phyloP scores from a whole-genome alignment of 2,888 invertebrate species.

The Nineta flava region DNA sequence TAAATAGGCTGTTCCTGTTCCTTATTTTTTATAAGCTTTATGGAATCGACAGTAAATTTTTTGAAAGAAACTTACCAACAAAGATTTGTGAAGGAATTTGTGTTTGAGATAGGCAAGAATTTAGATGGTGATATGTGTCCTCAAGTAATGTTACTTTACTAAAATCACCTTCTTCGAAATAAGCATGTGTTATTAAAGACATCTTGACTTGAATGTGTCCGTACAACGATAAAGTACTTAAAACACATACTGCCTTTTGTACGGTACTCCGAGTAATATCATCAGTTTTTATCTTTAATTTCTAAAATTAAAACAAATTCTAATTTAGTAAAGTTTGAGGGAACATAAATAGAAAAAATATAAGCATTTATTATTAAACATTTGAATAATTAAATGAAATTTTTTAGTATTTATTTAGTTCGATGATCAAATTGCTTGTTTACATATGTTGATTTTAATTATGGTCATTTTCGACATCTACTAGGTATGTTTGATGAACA shows the following conservation, averaged over 20 bases:
- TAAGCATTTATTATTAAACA: slow-evolving; percentile 1
- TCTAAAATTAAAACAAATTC: slow-evolving; percentile 33
- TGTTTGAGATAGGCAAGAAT: slow-evolving; percentile 56
- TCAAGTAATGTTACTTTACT: slow-evolving; percentile 73
- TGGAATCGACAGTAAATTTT: too few relatives aligned
- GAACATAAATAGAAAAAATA: background rate
- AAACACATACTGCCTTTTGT: slow-evolving; percentile 94
- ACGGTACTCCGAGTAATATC: slow-evolving; percentile 96
- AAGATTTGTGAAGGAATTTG: slow-evolving; percentile 46
- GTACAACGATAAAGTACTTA: slow-evolving; percentile 80
- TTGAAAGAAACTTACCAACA: slow-evolving; percentile 40
- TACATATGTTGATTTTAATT: too few relatives aligned
- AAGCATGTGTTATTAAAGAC: slow-evolving; percentile 90
- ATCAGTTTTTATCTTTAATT: slow-evolving; percentile 77
- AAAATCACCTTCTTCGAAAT: slow-evolving; percentile 91
- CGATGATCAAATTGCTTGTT: too few relatives aligned
- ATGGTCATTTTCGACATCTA: too few relatives aligned
- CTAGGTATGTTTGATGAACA: too few relatives aligned
- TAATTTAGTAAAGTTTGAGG: too few relatives aligned
- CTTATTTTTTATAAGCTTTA: too few relatives aligned
- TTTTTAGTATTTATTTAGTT: too few relatives aligned
- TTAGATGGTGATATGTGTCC: slow-evolving; percentile 84
- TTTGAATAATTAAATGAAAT: too few relatives aligned
- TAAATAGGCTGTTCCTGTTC: too few relatives aligned
- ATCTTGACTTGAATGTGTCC: slow-evolving; percentile 92